phyloP scores from a whole-genome alignment of 2,888 invertebrate genomes.

The Stenoptilia bipunctidactyla region DNA sequence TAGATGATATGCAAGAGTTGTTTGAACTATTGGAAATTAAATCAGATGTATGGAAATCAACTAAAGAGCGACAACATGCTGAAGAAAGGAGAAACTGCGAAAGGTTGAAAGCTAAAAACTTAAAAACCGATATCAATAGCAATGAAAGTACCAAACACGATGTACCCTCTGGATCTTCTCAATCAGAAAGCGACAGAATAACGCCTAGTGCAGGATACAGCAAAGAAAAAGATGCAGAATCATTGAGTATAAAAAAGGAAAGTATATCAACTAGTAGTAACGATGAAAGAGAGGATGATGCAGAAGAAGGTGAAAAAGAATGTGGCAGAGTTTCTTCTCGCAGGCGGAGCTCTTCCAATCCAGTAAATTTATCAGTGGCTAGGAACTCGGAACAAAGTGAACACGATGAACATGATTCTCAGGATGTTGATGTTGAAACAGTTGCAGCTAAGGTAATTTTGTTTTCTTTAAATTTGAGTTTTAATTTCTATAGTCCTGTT shows the following conservation, averaged over 20 bases:
- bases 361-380: slow-evolving; percentile 82
- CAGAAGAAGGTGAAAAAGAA: slow-evolving; percentile 56
- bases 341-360: slow-evolving; percentile 82
- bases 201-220: slow-evolving; percentile 61
- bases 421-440: slow-evolving; percentile 67
- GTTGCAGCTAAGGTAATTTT: slow-evolving; percentile 58
- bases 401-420: slow-evolving; percentile 65
- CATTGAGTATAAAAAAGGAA: slow-evolving; percentile 64
- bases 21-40: slow-evolving; percentile 88
- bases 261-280: slow-evolving; percentile 65
- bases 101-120: slow-evolving; percentile 54
- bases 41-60: slow-evolving; percentile 81
- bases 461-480: too few relatives aligned
- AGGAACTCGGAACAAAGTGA: slow-evolving; percentile 70
- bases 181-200: slow-evolving; percentile 60
- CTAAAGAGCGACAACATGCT: slow-evolving; percentile 63
- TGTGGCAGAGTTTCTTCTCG: slow-evolving; percentile 68
- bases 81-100: slow-evolving; percentile 63
- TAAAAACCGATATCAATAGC: slow-evolving; percentile 65
- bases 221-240: slow-evolving; percentile 55
- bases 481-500: too few relatives aligned
- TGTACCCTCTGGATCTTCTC: slow-evolving; percentile 61
- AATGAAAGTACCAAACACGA: slow-evolving; percentile 67
- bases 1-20: slow-evolving; percentile 85
- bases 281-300: slow-evolving; percentile 66